Evolutionary conservation across 2,888 invertebrate genomes (phyloP), one percentile per base, ranked within the genome.

Genomic region (Andrena hattorfiana): DNA sequence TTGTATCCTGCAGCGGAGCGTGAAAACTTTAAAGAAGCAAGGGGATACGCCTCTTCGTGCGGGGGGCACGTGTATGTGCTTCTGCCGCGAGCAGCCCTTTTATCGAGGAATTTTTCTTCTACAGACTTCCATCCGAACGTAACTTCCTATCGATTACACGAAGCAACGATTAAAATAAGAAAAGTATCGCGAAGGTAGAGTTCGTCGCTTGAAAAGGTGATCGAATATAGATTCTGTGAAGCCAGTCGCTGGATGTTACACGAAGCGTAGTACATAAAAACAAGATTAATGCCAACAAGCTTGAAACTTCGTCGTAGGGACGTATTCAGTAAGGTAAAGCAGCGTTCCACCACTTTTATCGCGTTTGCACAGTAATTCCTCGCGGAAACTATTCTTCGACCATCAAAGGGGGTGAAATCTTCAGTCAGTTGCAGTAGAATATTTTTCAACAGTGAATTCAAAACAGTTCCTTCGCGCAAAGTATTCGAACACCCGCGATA

Each of bases 81-180:
- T 20, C 35, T 71, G 30, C 26, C 51, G 62, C 56, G 67, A 49
- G 67, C n/a, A 56, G 67, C 75, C 30, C 75, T 71, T 75, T 75
- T 82, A 71, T 68, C 76, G 28, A 7, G 42, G 32, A 81, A 75
- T 74, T 51, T 74, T 66, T 67, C 70, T 71, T n/a, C 7, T 7
- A 10, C 42, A 66, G n/a, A 23, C 66, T 70, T 35, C 26, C 54
- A 26, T 26, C 51, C 60, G 54, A 51, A 26, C 26, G 76, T 51
- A 75, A 81, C 64, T 66, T 49, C 28, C 5, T 70, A 56, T 67
- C 48, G 54, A 62, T 70, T 81, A 56, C 16, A 70, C 20, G 48
- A 66, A 42, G 3, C n/a, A 28, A 20, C 64, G 23, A 16, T 42
- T n/a, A 59, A 32, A 28, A 60, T 10, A 42, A 30, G 28, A 66